phyloP scores from a whole-genome alignment of 2,888 invertebrate genomes.

The Catocala nupta region DNA sequence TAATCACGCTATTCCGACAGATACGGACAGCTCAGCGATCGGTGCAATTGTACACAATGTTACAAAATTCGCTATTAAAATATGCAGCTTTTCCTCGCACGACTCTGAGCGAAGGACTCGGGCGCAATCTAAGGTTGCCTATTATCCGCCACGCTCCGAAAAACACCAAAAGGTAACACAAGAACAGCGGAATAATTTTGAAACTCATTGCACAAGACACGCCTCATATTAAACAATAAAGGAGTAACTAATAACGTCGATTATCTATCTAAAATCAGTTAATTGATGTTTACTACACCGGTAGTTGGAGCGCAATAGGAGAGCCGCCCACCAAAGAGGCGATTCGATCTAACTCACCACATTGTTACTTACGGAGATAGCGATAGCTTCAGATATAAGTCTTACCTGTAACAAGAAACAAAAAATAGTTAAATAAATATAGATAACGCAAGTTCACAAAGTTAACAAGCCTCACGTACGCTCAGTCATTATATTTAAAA shows the following conservation, averaged over 20 bases:
- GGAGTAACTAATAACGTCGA: constrained; percentile 79
- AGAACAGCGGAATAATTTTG: constrained; percentile 85
- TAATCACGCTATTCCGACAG: constrained; percentile 66
- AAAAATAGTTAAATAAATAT: constrained; percentile 48
- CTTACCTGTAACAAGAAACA: constrained; percentile 81
- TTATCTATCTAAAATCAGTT: constrained; percentile 83
- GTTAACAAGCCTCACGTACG: constrained; percentile 68
- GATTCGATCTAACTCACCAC: constrained; percentile 51
- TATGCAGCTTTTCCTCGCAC: constrained; percentile 82
- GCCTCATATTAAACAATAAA: constrained; percentile 84
- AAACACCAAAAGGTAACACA: constrained; percentile 84
- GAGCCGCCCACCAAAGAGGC: constrained; percentile 54
- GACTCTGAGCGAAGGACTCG: constrained; percentile 81
- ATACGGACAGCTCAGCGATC: constrained; percentile 60
- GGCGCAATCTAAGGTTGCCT: constrained; percentile 85
- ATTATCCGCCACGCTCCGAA: constrained; percentile 87
- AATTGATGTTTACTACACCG: constrained; percentile 83
- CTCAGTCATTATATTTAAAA: constrained; percentile 46
- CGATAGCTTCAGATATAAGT: constrained; percentile 41
- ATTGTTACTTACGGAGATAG: constrained; percentile 64
- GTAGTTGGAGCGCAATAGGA: constrained; percentile 54
- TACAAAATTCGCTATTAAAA: constrained; percentile 79
- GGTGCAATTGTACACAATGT: constrained; percentile 66
- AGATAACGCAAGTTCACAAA: constrained; percentile 62
- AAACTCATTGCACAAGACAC: constrained; percentile 82